A percentile compares a stretch with the other conserved stretches of the same genome.
Evolutionary conservation across 2,797 vertebrate genomes (phyloP).

Genomic region (Megalops cyprinoides): DNA sequence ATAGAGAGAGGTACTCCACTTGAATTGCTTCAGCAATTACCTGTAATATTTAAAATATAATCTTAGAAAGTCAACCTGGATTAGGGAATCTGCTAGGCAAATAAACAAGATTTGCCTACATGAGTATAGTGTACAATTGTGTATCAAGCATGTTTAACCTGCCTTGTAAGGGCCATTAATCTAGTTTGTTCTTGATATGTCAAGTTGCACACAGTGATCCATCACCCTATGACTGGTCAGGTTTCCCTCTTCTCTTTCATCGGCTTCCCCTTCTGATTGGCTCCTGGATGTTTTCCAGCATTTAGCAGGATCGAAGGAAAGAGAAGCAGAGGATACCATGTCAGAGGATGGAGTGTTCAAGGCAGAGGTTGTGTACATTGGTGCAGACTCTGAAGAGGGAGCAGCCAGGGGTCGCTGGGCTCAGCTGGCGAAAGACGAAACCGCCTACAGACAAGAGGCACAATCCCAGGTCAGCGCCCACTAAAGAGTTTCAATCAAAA

Average conservation of each 20-base stretch:
- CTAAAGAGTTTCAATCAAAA: too few species aligned
- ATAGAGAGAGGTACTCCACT: background rate
- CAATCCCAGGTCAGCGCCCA: slow-evolving; percentile 57
- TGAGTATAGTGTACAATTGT: too few species aligned
- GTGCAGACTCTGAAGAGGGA: slow-evolving; percentile 74
- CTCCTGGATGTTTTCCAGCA: slow-evolving; percentile 48
- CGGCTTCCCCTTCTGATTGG: background rate
- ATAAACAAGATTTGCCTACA: too few species aligned
- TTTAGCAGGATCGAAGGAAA: slow-evolving; percentile 46
- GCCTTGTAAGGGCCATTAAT: too few species aligned
- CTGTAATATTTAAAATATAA: too few species aligned
- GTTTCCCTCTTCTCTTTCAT: background rate
- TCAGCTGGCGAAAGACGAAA: background rate
- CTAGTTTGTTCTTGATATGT: too few species aligned
- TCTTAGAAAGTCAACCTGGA: too few species aligned
- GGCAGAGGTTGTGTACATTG: slow-evolving; percentile 83
- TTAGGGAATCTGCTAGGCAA: too few species aligned
- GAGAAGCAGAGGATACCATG: slow-evolving; percentile 61
- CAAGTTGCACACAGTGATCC: background rate
- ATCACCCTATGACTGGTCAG: background rate
- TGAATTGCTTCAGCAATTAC: background rate
- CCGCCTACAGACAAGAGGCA: slow-evolving; percentile 28
- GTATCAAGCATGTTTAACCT: too few species aligned
- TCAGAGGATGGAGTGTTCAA: slow-evolving; percentile 78
- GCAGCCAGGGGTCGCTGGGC: slow-evolving; percentile 58